Evolutionary conservation across 2,113 vertebrate genomes (phyloP).

Genomic region (Podilymbus podiceps): DNA sequence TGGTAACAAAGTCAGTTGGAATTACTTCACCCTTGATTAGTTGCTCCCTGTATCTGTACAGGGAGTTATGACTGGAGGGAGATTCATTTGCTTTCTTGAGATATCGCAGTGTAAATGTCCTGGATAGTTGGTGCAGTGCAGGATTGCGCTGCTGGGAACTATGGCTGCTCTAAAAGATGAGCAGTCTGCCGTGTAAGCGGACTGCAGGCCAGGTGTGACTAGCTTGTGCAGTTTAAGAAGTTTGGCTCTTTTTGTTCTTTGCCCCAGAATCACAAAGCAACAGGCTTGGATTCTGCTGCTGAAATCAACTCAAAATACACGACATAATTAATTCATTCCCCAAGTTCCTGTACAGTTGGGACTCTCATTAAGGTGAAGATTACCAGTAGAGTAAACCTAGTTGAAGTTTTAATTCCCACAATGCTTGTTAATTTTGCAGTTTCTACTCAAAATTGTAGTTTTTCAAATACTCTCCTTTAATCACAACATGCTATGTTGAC

Average conservation of each 20-base stretch:
- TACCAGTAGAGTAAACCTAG: neutral
- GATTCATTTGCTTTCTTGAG: neutral
- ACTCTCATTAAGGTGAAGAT: neutral
- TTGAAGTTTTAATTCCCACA: neutral
- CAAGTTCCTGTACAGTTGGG: neutral
- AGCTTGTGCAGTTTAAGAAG: neutral
- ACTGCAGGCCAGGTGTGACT: neutral
- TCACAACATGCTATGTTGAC: neutral
- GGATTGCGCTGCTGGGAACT: neutral
- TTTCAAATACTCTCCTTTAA: neutral
- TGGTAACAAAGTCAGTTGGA: neutral
- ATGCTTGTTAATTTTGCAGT: neutral
- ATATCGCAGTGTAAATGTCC: too few species aligned
- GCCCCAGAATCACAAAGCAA: neutral
- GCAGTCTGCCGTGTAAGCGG: neutral
- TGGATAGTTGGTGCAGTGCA: fast-evolving
- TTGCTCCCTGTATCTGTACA: neutral
- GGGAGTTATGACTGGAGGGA: neutral
- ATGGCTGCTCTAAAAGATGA: neutral
- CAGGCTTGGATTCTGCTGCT: neutral
- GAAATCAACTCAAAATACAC: neutral
- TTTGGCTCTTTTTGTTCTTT: neutral
- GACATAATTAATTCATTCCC: neutral
- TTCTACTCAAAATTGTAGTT: neutral
- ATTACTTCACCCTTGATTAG: neutral